Conservation (phyloP, 2,113 vertebrate species). For the Odontophorus gujanensis region DNA sequence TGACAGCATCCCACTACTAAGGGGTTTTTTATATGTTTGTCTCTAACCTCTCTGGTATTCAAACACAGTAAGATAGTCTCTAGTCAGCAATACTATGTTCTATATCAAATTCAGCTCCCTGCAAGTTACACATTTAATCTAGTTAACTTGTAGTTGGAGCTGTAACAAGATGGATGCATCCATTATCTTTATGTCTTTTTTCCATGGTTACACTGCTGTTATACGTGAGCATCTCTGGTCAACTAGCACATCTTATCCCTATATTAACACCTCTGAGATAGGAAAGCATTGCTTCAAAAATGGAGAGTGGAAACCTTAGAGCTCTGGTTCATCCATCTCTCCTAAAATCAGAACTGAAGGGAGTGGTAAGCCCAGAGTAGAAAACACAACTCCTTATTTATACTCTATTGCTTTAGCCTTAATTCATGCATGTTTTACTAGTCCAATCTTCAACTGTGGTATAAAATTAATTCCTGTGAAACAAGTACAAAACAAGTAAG, state of each 20-base stretch:
- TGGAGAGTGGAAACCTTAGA: not conserved
- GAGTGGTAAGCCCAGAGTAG: not conserved
- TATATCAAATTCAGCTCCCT: not conserved
- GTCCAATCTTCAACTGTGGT: not conserved
- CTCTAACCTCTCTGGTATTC: not conserved
- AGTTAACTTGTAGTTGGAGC: not conserved
- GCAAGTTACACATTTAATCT: not conserved
- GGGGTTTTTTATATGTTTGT: slow-evolving; percentile 4
- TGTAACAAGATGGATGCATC: not conserved
- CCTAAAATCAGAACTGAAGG: not conserved
- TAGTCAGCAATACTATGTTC: not conserved
- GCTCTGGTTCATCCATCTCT: not conserved
- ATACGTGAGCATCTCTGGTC: not conserved
- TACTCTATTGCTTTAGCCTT: not conserved
- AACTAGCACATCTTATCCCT: not conserved
- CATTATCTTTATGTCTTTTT: not conserved
- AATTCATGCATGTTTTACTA: not conserved
- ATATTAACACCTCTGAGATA: not conserved
- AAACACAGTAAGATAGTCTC: not conserved
- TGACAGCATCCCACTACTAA: not conserved
- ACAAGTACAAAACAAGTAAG: not conserved
- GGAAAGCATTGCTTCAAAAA: not conserved
- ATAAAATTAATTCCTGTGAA: not conserved
- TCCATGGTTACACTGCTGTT: not conserved
- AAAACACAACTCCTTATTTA: not conserved